These are phyloP conservation scores for Amiota communis DNA, from an alignment of 2,888 invertebrate species.

Conservation along the genomic window DNA sequence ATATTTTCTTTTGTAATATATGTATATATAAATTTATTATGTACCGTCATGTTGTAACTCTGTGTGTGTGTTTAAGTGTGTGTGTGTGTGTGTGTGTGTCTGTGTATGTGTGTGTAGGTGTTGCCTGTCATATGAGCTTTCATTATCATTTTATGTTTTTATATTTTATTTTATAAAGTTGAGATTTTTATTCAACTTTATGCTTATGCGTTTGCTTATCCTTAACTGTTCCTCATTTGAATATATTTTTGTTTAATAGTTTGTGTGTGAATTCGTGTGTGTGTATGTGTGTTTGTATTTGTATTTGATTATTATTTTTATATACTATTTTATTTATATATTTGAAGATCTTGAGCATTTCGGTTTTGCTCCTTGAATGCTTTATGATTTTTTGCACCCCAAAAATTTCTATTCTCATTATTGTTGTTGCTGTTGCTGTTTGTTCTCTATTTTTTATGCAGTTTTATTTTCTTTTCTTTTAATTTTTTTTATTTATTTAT, in stretches of 20 bases:
- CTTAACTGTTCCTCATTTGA: slow-evolving; percentile 34
- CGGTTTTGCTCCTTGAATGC: slow-evolving; percentile 19
- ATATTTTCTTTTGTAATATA: slow-evolving; percentile 28
- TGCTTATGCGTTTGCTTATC: no score
- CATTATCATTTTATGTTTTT: neutral
- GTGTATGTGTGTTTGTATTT: neutral
- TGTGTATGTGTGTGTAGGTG: slow-evolving; percentile 13
- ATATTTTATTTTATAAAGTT: no score
- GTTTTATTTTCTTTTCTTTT: neutral
- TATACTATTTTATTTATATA: neutral
- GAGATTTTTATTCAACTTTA: no score
- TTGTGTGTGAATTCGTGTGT: neutral
- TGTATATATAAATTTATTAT: no score
- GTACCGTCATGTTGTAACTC: neutral
- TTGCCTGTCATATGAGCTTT: no score
- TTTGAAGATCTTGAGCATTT: neutral
- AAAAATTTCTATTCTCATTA: neutral
- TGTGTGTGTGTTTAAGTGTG: slow-evolving; percentile 33
- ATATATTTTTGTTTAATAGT: neutral
- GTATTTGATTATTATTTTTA: slow-evolving; percentile 1
- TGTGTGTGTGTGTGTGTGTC: slow-evolving; percentile 36
- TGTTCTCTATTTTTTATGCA: slow-evolving; percentile 9
- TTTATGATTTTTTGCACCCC: slow-evolving; percentile 3
- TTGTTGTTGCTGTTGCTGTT: slow-evolving; percentile 10
- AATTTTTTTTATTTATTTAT: slow-evolving; percentile 7